Conservation (phyloP, 2,888 invertebrate species). For the Eretmocerus hayati region DNA sequence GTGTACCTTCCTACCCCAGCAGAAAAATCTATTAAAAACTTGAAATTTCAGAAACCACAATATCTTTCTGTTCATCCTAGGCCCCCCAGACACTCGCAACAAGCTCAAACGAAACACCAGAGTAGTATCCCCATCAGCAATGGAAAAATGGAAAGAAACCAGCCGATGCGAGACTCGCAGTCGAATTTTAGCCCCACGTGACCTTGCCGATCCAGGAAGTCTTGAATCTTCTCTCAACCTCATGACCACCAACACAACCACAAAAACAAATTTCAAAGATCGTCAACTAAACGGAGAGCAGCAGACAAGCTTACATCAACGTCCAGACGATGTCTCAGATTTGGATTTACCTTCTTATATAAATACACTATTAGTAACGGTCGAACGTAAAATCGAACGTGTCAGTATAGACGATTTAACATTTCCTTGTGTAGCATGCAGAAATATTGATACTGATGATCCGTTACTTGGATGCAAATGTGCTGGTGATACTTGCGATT, state of each 20-base stretch:
- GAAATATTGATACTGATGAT: slow-evolving; percentile 44
- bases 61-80: too few species aligned
- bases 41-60: too few species aligned
- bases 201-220: slow-evolving; percentile 38
- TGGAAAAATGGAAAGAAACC: slow-evolving; percentile 39
- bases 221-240: slow-evolving; percentile 29
- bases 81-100: slow-evolving; percentile 20
- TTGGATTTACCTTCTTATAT: slow-evolving; percentile 58
- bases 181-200: slow-evolving; percentile 33
- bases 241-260: neutral
- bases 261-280: slow-evolving; percentile 2
- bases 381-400: slow-evolving; percentile 63
- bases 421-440: slow-evolving; percentile 53
- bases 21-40: too few species aligned
- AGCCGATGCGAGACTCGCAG: slow-evolving; percentile 34
- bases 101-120: slow-evolving; percentile 33
- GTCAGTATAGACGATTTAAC: slow-evolving; percentile 60
- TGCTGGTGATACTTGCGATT: slow-evolving; percentile 37
- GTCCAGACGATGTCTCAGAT: slow-evolving; percentile 41
- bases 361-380: slow-evolving; percentile 60
- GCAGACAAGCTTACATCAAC: slow-evolving; percentile 20
- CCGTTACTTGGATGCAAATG: slow-evolving; percentile 43
- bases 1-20: too few species aligned
- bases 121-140: slow-evolving; percentile 34
- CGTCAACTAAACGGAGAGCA: slow-evolving; percentile 23